A percentile compares a stretch with the other conserved stretches of the same genome.
Conservation (phyloP, 2,113 vertebrate genomes). For the Oenanthe oenanthe region DNA sequence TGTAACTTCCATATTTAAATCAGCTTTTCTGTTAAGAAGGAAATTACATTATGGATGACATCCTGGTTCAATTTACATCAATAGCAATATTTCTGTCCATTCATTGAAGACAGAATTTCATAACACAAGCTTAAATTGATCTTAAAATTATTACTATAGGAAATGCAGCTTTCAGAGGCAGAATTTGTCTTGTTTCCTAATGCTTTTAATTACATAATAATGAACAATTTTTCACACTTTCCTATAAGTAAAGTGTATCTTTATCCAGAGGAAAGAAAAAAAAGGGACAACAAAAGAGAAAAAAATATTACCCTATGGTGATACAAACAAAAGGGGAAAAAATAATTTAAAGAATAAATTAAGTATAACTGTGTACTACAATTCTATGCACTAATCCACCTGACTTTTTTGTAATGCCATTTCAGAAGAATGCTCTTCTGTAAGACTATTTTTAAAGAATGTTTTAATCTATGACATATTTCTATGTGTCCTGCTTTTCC, state of each 20-base stretch:
- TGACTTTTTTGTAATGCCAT: not conserved
- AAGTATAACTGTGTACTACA: not conserved
- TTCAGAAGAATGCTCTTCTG: not conserved
- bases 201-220: not conserved
- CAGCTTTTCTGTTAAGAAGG: not conserved
- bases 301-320: not conserved
- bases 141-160: not conserved
- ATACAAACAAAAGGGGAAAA: not conserved
- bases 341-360: not conserved
- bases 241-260: not conserved
- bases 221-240: not conserved
- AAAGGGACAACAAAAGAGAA: not conserved
- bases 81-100: not conserved
- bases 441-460: not conserved
- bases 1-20: not conserved
- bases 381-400: not conserved
- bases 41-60: slow-evolving; percentile 30
- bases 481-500: not conserved
- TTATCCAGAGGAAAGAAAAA: not conserved
- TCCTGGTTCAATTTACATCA: slow-evolving; percentile 16
- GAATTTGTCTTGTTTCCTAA: not conserved
- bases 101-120: not conserved
- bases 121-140: slow-evolving; percentile 16
- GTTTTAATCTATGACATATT: not conserved
- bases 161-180: not conserved